Base-by-base conservation (phyloP, 2,888 invertebrate species). In the Matsumyia berberina region DNA sequence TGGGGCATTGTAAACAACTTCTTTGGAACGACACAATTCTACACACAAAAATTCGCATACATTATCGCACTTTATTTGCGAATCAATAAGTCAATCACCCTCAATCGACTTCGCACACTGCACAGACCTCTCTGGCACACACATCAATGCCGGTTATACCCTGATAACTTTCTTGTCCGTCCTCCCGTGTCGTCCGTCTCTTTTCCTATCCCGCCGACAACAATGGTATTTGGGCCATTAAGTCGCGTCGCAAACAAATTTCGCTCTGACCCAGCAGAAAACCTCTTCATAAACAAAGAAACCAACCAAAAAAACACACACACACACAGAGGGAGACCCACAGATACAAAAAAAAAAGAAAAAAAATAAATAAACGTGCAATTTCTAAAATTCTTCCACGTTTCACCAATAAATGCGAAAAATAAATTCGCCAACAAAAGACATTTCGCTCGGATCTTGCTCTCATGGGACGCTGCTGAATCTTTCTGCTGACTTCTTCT, bases 341-440 rank as follows among this genome's bases (percentile, higher is more conserved):
- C 53, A 73, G 19, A 55, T 17, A 69, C 17, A 58, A 37, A 0
- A 1, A 58, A 1, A n/a, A 0, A 51, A 53, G 39, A 49, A 31
- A 62, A 1, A 58, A 1, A n/a, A 0, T 42, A 53, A 51, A 49
- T 17, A 62, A 24, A 37, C 4, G 44, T 53, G 60, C 57, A 76
- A 76, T 81, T 82, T 82, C 77, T 72, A 66, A 82, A 82, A 82
- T 82, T 82, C 82, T 42, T 66, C 24, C 82, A 82, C 82, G 77
- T 77, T 82, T 72, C 53, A 70, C 60, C 70, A 66, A 66, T 82
- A 76, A 81, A 76, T 81, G 81, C 64, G 81, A 24, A 76, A 81
- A 70, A 81, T 46, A 72, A 66, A 77, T 72, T 82, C 66, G 72
- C 72, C 70, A 82, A 66, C 58, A 60, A 58, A 72, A 76, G 29